Base-by-base conservation (phyloP, 1,140 invertebrate species). In the Penaeus japonicus region DNA sequence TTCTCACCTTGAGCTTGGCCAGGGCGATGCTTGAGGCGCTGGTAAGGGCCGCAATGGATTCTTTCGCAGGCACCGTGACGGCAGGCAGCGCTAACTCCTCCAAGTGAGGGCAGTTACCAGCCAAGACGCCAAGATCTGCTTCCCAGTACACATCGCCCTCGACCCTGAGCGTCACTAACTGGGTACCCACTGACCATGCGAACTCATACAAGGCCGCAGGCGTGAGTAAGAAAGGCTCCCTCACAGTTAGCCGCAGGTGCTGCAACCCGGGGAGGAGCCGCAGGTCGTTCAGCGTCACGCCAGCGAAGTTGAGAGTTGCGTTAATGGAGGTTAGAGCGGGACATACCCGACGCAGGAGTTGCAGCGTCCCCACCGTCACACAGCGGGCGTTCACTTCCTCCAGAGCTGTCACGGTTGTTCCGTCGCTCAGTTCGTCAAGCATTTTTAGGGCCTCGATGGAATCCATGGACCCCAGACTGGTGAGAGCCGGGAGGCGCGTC, bases 111-210 rank as follows among this genome's bases (percentile, higher is more conserved):
- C 90, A 90, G 32, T 89, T 85, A 1, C 88, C 88, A 0, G 88
- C 90, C 30, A 90, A 79, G 5, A 83, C 70, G 3, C 90, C 90
- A 7, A 90, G 73, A 59, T 90, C 90, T 4, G 88, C 90, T 73
- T 90, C 90, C 87, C 87, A 90, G 80, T 87, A 90, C 30, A 90
- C 87, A 75, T 90, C 90, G 12, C 90, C 90, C 59, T 81, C 83
- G 62, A 90, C 55, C 59, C 87, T 77, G 30, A 90, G 59, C 22
- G 89, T 89, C 54, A 84, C 53, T 20, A 90, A 75, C 35, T 83
- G 86, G 20, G 84, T 22, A 7, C 90, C 90, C 55, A 89, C 79
- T n/a, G 85, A 77, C 90, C 90, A 90, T 12, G 87, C 84, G 54
- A 87, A 87, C 18, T 90, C 90, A 39, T 90, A 86, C n/a, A 90